Percentiles rank a stretch among this genome's conserved stretches.
Evolutionary conservation across 2,888 invertebrate species (phyloP).

Genomic region (Chironomus riparius): DNA sequence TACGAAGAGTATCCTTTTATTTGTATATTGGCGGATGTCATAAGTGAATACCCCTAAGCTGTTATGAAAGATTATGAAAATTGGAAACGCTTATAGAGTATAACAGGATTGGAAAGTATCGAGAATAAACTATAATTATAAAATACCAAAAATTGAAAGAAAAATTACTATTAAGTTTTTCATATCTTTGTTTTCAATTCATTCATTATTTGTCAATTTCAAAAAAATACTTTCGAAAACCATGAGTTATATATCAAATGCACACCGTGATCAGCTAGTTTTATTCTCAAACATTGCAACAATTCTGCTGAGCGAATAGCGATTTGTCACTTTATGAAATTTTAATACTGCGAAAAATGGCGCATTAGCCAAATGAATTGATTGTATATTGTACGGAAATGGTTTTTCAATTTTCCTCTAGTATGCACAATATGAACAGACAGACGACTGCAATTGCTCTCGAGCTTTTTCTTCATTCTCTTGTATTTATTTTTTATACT

Average conservation of each 20-base stretch:
- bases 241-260: too few relatives aligned
- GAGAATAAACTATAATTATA: neutral
- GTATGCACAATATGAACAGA: neutral
- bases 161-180: too few relatives aligned
- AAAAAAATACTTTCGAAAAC: neutral
- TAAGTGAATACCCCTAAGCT: too few relatives aligned
- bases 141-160: neutral
- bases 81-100: neutral
- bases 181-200: too few relatives aligned
- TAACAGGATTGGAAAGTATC: neutral
- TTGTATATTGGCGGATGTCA: too few relatives aligned
- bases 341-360: neutral
- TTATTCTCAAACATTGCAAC: neutral
- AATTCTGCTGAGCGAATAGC: neutral
- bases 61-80: neutral
- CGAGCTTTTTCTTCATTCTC: neutral
- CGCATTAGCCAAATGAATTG: slow-evolving; percentile 2
- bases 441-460: neutral
- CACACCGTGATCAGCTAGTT: neutral
- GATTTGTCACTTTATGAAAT: neutral
- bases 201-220: too few relatives aligned
- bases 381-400: slow-evolving; percentile 1
- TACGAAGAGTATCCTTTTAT: too few relatives aligned
- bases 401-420: slow-evolving; percentile 12
- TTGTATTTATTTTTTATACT: neutral